Conservation (phyloP, 1,140 invertebrate species). For the Listronotus bonariensis region DNA sequence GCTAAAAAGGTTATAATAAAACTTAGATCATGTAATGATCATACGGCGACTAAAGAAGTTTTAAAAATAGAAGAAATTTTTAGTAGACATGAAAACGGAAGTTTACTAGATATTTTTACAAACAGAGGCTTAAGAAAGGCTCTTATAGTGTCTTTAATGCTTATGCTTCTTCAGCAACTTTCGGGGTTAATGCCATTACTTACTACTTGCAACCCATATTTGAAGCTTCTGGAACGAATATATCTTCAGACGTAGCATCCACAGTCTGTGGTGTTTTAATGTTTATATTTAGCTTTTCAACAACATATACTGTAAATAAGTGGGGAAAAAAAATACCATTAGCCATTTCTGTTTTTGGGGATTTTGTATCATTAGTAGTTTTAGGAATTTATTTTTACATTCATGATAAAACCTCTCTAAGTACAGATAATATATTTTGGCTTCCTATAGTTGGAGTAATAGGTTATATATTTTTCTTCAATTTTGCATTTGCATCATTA, state of each 20-base stretch:
- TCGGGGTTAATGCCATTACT: conserved; percentile 79
- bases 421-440: conserved; percentile 57
- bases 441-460: conserved; percentile 68
- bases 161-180: conserved; percentile 75
- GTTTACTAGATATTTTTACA: conserved; percentile 51
- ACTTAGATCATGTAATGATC: conserved; percentile 61
- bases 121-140: conserved; percentile 64
- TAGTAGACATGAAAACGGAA: conserved; percentile 12
- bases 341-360: conserved; percentile 62
- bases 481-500: conserved; percentile 70
- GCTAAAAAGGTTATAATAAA: conserved; percentile 67
- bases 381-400: conserved; percentile 66
- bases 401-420: conserved; percentile 51
- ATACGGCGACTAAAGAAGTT: conserved; percentile 65
- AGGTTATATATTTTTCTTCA: conserved; percentile 69
- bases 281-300: conserved; percentile 62
- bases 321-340: conserved; percentile 73
- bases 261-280: conserved; percentile 77
- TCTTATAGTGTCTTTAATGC: conserved; percentile 68
- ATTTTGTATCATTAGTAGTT: conserved; percentile 59
- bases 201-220: conserved; percentile 80
- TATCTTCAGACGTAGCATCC: conserved; percentile 62
- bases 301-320: conserved; percentile 67
- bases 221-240: conserved; percentile 60
- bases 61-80: conserved; percentile 33